phyloP scores from a whole-genome alignment of 2,888 invertebrate species.

The Gibbula magus region DNA sequence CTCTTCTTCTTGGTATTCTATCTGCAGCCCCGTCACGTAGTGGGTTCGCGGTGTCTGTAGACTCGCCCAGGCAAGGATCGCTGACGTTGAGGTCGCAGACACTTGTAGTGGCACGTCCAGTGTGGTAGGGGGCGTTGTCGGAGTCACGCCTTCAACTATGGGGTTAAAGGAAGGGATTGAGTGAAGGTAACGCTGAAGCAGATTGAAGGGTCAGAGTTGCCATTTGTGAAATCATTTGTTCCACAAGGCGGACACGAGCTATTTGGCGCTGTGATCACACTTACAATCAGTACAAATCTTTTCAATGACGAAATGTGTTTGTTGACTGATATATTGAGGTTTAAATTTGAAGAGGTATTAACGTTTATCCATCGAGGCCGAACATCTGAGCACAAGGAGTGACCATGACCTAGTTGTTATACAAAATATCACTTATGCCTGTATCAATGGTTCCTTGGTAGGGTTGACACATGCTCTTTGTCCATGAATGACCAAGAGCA shows the following conservation, averaged over 20 bases:
- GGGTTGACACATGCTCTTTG: no score
- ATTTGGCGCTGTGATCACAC: no score
- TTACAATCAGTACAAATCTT: no score
- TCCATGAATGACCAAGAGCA: no score
- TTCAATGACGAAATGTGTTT: no score
- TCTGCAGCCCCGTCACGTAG: conserved; percentile 36
- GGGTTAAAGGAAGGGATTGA: background rate
- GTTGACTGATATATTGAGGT: no score
- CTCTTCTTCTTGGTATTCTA: conserved; percentile 26
- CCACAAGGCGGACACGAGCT: background rate
- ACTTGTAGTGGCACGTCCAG: conserved; percentile 11
- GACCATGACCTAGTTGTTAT: background rate
- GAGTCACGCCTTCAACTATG: background rate
- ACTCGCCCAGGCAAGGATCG: conserved; percentile 31
- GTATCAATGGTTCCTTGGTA: no score
- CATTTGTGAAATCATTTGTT: background rate
- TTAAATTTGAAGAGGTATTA: no score
- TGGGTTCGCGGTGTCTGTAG: conserved; percentile 1
- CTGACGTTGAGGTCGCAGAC: conserved; percentile 24
- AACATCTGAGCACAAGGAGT: background rate
- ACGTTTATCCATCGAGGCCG: no score
- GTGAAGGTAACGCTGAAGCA: no score
- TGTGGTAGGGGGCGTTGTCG: background rate
- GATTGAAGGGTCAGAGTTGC: no score
- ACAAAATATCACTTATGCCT: no score